phyloP scores from a whole-genome alignment of 2,888 invertebrate genomes.

The Drosophila borborema region DNA sequence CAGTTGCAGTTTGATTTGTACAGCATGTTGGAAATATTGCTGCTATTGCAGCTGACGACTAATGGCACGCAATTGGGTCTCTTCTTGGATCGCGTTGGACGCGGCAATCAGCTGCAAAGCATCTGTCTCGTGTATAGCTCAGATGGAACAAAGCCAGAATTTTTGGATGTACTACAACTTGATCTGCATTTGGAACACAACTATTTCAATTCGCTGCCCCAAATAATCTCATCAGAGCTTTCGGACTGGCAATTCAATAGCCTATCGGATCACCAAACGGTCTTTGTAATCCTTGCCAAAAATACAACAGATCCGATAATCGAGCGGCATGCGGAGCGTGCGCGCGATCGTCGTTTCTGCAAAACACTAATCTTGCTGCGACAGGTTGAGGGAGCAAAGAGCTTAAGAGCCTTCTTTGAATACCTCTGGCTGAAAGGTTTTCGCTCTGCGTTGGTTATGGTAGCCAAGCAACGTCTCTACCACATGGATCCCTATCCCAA shows the following conservation, averaged over 20 bases:
- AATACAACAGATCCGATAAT: constrained; percentile 51
- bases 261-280: constrained; percentile 20
- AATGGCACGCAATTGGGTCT: constrained; percentile 22
- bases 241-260: constrained; percentile 5
- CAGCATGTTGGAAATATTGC: constrained; percentile 32
- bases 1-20: constrained; percentile 25
- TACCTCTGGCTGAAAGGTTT: constrained; percentile 59
- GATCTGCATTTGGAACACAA: constrained; percentile 30
- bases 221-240: constrained; percentile 34
- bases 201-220: constrained; percentile 47
- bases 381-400: neutral
- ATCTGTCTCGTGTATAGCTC: constrained; percentile 47
- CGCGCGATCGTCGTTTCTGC: constrained; percentile 52
- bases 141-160: constrained; percentile 14
- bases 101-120: constrained; percentile 27
- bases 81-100: constrained; percentile 57
- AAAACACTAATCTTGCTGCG: constrained; percentile 54
- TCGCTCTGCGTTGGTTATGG: constrained; percentile 58
- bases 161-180: constrained; percentile 36
- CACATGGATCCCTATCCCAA: constrained; percentile 70
- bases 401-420: constrained; percentile 48
- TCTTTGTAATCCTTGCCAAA: constrained; percentile 57
- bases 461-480: constrained; percentile 43
- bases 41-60: constrained; percentile 18
- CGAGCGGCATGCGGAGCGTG: constrained; percentile 26